These are phyloP conservation scores for Thalassophryne amazonica DNA, from an alignment of 2,797 vertebrate species.

Conservation along the genomic window DNA sequence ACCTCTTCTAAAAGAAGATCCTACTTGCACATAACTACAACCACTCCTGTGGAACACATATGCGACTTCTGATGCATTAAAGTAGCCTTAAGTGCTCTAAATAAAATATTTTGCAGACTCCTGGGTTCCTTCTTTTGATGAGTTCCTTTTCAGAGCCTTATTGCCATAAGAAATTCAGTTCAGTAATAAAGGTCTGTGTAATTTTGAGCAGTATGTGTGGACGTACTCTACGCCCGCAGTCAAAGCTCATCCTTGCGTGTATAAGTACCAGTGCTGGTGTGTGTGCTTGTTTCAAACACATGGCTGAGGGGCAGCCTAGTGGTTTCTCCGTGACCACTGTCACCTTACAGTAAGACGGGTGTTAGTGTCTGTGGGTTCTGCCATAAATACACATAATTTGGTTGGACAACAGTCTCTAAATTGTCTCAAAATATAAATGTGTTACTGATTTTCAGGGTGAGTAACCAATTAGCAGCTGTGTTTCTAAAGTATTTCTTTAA, in stretches of 20 bases:
- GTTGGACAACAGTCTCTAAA: background rate
- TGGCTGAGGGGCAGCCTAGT: constrained; percentile 21
- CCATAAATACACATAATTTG: constrained; percentile 7
- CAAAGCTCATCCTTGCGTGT: constrained; percentile 9
- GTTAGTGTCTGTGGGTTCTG: constrained; percentile 3
- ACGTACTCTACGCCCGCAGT: background rate
- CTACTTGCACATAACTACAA: no score
- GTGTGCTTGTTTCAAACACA: background rate
- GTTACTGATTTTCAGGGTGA: constrained; percentile 2
- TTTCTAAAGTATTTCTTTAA: no score
- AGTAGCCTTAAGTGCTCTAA: background rate
- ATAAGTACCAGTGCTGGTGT: constrained; percentile 8
- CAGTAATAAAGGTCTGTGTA: background rate
- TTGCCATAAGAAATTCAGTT: background rate
- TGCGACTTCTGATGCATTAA: background rate
- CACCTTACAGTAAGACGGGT: constrained; percentile 6
- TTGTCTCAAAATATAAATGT: background rate
- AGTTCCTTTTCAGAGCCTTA: background rate
- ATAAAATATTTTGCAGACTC: background rate
- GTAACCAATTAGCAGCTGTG: no score
- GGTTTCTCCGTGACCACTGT: constrained; percentile 14
- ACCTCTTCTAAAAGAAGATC: no score
- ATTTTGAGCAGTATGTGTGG: background rate
- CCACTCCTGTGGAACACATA: no score
- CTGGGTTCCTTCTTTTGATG: background rate